Conservation (phyloP, 2,113 vertebrate genomes). For the Murina feae region DNA sequence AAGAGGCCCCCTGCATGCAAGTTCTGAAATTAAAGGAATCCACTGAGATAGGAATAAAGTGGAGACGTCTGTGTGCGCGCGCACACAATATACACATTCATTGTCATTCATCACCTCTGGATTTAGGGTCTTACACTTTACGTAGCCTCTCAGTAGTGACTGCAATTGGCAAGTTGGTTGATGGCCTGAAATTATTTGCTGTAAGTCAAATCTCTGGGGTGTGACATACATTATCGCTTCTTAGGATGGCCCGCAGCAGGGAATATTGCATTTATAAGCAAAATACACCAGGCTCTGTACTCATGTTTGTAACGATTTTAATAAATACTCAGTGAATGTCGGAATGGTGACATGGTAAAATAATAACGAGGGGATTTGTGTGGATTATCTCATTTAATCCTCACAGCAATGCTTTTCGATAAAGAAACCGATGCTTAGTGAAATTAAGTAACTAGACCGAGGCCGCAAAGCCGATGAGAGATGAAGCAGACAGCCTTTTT, state of each 20-base stretch:
- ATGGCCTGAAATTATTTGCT: neutral
- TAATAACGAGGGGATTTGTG: neutral
- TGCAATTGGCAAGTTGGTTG: neutral
- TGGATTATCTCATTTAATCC: neutral
- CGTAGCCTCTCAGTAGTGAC: neutral
- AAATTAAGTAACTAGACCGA: neutral
- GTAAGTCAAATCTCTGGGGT: neutral
- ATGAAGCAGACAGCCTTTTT: neutral
- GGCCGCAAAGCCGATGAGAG: neutral
- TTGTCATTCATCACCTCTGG: neutral
- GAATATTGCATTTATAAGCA: neutral
- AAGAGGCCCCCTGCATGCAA: neutral
- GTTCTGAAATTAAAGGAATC: neutral
- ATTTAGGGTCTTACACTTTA: neutral
- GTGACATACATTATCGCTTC: neutral
- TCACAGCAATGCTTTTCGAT: neutral
- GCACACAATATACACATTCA: neutral
- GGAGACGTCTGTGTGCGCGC: neutral
- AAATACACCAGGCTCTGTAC: neutral
- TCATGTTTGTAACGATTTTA: neutral
- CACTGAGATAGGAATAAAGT: neutral
- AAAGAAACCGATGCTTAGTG: neutral
- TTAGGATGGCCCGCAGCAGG: neutral
- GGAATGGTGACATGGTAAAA: neutral
- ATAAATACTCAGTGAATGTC: neutral